Conservation (phyloP, 1,140 invertebrate species). For the Eriocheir sinensis region DNA sequence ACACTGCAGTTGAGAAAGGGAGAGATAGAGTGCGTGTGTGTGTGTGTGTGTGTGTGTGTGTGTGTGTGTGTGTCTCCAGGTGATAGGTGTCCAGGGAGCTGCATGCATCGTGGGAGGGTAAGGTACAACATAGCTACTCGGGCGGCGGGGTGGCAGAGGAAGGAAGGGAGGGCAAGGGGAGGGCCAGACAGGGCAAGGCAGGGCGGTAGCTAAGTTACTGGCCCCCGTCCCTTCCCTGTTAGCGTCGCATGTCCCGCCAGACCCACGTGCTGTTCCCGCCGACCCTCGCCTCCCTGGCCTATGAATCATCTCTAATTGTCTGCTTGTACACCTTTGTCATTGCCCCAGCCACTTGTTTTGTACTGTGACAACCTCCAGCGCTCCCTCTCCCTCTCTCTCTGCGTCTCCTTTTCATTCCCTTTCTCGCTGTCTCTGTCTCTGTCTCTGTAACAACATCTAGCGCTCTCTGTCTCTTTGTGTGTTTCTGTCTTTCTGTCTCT, state of each 20-base stretch:
- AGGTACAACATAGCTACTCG: too few species aligned
- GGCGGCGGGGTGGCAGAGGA: not conserved
- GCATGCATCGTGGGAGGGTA: not conserved
- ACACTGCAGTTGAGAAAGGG: too few species aligned
- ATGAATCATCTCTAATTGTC: conserved; percentile 58
- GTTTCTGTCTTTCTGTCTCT: conserved; percentile 42
- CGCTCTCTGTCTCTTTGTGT: too few species aligned
- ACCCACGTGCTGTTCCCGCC: not conserved
- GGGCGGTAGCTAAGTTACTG: not conserved
- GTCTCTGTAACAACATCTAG: too few species aligned
- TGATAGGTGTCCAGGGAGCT: not conserved
- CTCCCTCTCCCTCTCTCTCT: conserved; percentile 20
- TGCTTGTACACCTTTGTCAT: conserved; percentile 49
- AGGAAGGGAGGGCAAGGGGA: not conserved
- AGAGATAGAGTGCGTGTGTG: too few species aligned
- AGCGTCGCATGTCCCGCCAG: not conserved
- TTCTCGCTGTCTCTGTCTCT: conserved; percentile 10
- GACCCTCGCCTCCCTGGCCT: not conserved
- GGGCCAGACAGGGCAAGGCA: not conserved
- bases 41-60: conserved; percentile 40
- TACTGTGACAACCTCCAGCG: not conserved
- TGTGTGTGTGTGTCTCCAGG: conserved; percentile 36
- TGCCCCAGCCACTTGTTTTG: conserved; percentile 42
- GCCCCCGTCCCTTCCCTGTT: not conserved
- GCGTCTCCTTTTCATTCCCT: conserved; percentile 4